Evolutionary conservation across 2,113 vertebrate species (phyloP).

Genomic region (Epinephelus cyanopodus): DNA sequence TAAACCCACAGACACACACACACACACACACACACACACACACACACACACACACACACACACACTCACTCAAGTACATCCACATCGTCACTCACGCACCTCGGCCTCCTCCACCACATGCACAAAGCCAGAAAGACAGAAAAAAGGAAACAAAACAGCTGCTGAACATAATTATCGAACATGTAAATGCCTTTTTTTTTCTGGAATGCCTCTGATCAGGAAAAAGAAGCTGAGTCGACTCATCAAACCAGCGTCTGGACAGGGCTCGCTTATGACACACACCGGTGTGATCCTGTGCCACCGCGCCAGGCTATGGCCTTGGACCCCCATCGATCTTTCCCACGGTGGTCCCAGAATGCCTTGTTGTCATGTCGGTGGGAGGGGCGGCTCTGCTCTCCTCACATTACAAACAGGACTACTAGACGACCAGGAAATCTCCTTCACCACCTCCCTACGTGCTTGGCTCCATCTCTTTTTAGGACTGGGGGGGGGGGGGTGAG

Average conservation of each 20-base stretch:
- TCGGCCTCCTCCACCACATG: conserved; percentile 66
- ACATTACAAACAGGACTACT: conserved; percentile 54
- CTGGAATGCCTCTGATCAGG: conserved; percentile 79
- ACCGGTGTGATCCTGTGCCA: conserved; percentile 32
- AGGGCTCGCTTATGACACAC: conserved; percentile 25
- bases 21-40: conserved; percentile 43
- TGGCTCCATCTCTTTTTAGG: conserved; percentile 45
- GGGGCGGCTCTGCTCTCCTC: conserved; percentile 43
- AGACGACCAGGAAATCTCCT: conserved; percentile 44
- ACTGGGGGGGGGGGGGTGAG: background rate
- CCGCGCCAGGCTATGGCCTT: conserved; percentile 44
- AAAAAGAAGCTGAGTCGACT: conserved; percentile 43
- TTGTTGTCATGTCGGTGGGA: conserved; percentile 18
- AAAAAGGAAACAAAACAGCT: conserved; percentile 61
- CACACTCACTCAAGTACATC: conserved; percentile 34
- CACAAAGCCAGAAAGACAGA: conserved; percentile 68
- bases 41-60: conserved; percentile 41
- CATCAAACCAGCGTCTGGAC: conserved; percentile 46
- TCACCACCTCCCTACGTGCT: conserved; percentile 20
- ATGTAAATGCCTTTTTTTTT: conserved; percentile 78
- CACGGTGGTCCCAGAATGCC: conserved; percentile 49
- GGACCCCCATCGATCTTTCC: conserved; percentile 3
- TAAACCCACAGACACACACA: conserved; percentile 34
- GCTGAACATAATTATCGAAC: conserved; percentile 76
- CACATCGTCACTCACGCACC: conserved; percentile 51